Evolutionary conservation across 2,797 vertebrate species (phyloP).

Genomic region (Pipistrellus pygmaeus): DNA sequence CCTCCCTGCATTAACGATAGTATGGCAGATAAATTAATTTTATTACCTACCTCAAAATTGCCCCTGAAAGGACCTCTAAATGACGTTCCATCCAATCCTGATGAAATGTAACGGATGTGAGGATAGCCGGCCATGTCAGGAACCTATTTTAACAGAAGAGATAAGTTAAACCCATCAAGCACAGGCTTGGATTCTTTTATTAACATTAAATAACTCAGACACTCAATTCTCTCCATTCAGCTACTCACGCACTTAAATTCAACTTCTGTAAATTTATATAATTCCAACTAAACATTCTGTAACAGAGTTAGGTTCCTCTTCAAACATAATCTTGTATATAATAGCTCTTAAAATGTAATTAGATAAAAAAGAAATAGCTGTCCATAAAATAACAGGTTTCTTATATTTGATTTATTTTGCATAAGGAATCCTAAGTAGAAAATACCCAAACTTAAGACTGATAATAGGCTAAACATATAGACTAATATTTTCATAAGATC

Average conservation of each 20-base stretch:
- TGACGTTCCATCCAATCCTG: conserved; percentile 96
- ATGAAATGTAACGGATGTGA: conserved; percentile 99
- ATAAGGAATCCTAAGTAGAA: conserved; percentile 29
- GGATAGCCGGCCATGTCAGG: conserved; percentile 96
- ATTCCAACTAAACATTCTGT: conserved; percentile 51
- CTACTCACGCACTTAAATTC: conserved; percentile 62
- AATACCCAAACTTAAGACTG: conserved; percentile 28
- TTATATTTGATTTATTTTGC: conserved; percentile 23
- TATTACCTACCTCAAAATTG: conserved; percentile 97
- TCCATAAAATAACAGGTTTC: conserved; percentile 36
- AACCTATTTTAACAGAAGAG: conserved; percentile 89
- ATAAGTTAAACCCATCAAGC: conserved; percentile 86
- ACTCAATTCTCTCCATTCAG: conserved; percentile 26
- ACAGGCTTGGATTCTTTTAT: conserved; percentile 80
- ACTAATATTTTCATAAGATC: neutral
- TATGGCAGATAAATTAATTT: conserved; percentile 81
- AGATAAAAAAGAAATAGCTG: neutral
- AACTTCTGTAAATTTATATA: conserved; percentile 48
- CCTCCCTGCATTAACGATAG: conserved; percentile 75
- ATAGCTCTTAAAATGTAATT: conserved; percentile 51
- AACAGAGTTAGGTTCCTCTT: conserved; percentile 32
- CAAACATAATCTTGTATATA: neutral
- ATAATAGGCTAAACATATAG: neutral
- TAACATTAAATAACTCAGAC: conserved; percentile 66
- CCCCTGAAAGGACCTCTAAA: conserved; percentile 93